phyloP scores from a whole-genome alignment of 1,140 invertebrate species.

The Adoxophyes honmai region DNA sequence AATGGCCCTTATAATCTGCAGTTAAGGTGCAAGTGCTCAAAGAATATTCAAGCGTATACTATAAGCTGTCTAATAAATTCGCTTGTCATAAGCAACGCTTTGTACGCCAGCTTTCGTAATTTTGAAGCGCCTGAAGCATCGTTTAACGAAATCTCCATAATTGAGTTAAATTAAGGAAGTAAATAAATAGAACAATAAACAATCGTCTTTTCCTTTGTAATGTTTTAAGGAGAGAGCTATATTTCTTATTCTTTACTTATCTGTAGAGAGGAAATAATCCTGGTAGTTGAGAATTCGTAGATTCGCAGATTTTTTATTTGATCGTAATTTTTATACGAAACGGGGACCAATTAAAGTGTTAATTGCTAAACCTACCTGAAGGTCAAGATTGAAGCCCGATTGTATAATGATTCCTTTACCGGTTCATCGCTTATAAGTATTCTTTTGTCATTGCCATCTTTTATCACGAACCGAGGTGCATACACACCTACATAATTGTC shows the following conservation, averaged over 20 bases:
- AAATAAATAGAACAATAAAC: constrained; percentile 6
- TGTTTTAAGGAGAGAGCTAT: neutral
- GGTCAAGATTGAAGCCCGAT: neutral
- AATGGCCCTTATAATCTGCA: too few relatives aligned
- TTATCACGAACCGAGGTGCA: too few relatives aligned
- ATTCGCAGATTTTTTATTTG: too few relatives aligned
- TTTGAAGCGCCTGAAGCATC: neutral
- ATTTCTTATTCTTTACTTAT: too few relatives aligned
- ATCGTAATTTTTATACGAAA: neutral
- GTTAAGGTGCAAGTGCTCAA: constrained; percentile 1
- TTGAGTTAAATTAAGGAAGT: constrained; percentile 14
- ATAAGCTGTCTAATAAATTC: constrained; percentile 12
- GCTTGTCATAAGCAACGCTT: constrained; percentile 13
- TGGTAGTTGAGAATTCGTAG: too few relatives aligned
- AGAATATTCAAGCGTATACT: neutral
- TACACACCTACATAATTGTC: too few relatives aligned
- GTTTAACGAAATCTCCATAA: constrained; percentile 8
- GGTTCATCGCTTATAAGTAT: neutral
- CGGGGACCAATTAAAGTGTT: neutral
- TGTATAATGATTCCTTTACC: constrained; percentile 3
- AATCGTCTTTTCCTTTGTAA: constrained; percentile 3
- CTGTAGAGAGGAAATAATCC: too few relatives aligned
- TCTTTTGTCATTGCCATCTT: neutral
- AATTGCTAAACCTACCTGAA: neutral
- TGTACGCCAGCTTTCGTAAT: constrained; percentile 7